These are phyloP conservation scores for Aphrocallistes beatrix DNA, from an alignment of 37 sponge, comb jelly and placozoan species.

Conservation along the genomic window DNA sequence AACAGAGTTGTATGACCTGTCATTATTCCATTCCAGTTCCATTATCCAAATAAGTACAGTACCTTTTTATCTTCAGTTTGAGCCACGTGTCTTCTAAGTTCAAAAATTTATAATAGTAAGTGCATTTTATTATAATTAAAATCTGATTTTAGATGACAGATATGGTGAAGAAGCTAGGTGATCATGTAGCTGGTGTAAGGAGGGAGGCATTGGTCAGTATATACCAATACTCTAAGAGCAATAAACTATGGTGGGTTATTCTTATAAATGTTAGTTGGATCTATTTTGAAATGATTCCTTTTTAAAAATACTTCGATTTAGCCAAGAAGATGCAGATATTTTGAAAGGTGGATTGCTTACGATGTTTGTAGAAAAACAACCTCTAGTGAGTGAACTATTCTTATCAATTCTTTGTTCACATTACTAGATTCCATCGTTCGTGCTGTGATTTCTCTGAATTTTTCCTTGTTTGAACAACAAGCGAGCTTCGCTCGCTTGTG, in stretches of 20 bases:
- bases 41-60: too few relatives aligned
- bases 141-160: neutral
- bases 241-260: neutral
- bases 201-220: neutral
- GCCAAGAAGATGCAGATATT: neutral
- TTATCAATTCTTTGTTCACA: too few relatives aligned
- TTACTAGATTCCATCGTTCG: too few relatives aligned
- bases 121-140: too few relatives aligned
- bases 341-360: neutral
- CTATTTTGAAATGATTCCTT: neutral
- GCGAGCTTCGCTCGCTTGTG: too few relatives aligned
- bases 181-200: neutral
- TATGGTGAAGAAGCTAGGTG: neutral
- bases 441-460: too few relatives aligned
- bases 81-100: too few relatives aligned
- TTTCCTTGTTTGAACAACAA: too few relatives aligned
- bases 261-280: neutral
- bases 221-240: neutral
- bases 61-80: too few relatives aligned
- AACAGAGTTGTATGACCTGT: too few relatives aligned
- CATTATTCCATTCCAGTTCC: too few relatives aligned
- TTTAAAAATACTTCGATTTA: neutral
- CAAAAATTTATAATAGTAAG: too few relatives aligned
- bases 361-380: slow-evolving; percentile 16
- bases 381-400: slow-evolving; percentile 3